These are phyloP conservation scores for Psilopogon haemacephalus DNA, from an alignment of 2,113 vertebrate genomes.

Conservation along the genomic window DNA sequence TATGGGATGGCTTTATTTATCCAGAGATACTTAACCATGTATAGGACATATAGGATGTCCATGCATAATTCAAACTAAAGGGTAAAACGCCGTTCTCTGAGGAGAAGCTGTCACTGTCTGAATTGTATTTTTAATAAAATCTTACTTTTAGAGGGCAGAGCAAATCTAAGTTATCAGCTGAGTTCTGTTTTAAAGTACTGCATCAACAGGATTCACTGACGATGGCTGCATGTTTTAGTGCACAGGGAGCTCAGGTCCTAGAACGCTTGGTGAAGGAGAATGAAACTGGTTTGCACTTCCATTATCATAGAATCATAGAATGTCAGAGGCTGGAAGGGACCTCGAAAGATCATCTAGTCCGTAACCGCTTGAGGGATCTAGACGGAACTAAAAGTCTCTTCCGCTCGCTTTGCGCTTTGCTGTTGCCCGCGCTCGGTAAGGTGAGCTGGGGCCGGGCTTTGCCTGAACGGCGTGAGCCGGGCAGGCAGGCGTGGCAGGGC, in stretches of 20 bases:
- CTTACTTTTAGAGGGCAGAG: fast-evolving
- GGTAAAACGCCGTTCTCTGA: not conserved
- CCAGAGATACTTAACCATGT: not conserved
- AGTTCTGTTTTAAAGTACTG: not conserved
- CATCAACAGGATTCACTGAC: not conserved
- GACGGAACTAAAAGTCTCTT: not conserved
- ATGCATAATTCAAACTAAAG: not conserved
- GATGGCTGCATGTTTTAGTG: not conserved
- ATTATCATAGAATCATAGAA: not conserved
- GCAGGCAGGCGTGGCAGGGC: fast-evolving
- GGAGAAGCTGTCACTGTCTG: not conserved
- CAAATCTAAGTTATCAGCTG: not conserved
- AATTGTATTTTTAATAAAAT: not conserved
- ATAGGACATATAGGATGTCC: not conserved
- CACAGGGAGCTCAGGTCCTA: not conserved
- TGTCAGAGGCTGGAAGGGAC: too few species aligned
- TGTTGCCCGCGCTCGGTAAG: not conserved
- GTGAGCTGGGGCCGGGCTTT: not conserved
- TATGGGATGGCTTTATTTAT: not conserved
- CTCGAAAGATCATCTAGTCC: too few species aligned
- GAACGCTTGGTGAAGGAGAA: not conserved
- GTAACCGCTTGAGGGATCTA: not conserved
- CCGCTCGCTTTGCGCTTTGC: not conserved
- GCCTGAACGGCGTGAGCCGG: fast-evolving
- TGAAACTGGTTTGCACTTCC: not conserved